Percentiles rank a stretch among this genome's conserved stretches.
Evolutionary conservation across 2,888 invertebrate species (phyloP).

Genomic region (Heliothis peltigera): DNA sequence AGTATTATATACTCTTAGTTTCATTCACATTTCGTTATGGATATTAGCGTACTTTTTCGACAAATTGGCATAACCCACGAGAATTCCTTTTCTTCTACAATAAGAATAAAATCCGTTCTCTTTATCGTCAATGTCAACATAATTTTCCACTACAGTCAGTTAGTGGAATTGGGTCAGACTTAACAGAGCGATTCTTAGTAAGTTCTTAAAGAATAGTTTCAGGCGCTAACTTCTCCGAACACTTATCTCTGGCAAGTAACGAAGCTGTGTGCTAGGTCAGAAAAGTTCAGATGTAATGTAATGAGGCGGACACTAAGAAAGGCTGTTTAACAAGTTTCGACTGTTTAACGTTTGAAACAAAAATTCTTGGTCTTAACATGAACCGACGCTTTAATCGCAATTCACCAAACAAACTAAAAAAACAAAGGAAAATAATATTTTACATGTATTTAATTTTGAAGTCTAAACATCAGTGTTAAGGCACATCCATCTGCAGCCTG

Average conservation of each 20-base stretch:
- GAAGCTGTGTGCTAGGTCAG: constrained; percentile 24
- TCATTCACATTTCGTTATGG: constrained; percentile 6
- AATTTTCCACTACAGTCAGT: constrained; percentile 4
- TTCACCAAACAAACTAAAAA: too few relatives aligned
- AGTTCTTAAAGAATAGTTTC: constrained; percentile 36
- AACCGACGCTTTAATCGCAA: too few relatives aligned
- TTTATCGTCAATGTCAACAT: constrained; percentile 7
- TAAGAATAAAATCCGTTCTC: not conserved
- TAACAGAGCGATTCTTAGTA: constrained; percentile 16
- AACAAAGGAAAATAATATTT: too few relatives aligned
- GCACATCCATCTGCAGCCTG: too few relatives aligned
- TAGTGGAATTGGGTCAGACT: constrained; percentile 7
- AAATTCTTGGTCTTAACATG: not conserved
- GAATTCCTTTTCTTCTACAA: constrained; percentile 5
- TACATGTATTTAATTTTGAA: too few relatives aligned
- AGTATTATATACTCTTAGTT: constrained; percentile 1
- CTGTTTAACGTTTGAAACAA: constrained; percentile 15
- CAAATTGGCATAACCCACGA: not conserved
- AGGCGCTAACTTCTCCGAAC: constrained; percentile 31
- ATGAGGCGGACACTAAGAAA: constrained; percentile 11
- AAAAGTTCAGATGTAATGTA: constrained; percentile 22
- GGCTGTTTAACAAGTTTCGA: constrained; percentile 12
- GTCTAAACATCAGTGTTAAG: too few relatives aligned
- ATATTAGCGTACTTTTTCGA: constrained; percentile 2
- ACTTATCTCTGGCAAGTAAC: constrained; percentile 38